Evolutionary conservation across 30 jellyfish, hydroid and myxozoan genomes (phyloP).

Genomic region (Sanderia malayensis): DNA sequence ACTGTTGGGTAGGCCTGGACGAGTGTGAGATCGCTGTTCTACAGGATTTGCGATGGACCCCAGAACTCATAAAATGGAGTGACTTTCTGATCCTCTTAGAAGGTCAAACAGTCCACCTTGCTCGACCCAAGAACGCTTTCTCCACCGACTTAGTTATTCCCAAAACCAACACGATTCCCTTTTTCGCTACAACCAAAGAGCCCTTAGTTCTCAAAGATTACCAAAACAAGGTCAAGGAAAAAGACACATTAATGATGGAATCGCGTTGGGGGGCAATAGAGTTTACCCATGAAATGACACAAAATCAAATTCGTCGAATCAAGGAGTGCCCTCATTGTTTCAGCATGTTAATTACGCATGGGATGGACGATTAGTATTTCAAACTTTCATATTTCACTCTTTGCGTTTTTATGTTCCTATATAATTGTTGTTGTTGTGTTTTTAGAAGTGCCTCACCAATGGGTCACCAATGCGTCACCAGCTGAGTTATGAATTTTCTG

Average conservation of each 20-base stretch:
- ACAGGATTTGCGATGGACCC: conserved; percentile 17
- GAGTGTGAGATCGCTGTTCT: conserved; percentile 22
- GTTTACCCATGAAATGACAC: background rate
- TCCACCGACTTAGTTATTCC: background rate
- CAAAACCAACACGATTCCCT: background rate
- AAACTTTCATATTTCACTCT: background rate
- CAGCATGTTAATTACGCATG: background rate
- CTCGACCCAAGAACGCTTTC: background rate
- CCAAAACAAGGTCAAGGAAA: background rate
- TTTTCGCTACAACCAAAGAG: background rate
- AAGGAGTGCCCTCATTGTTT: conserved; percentile 2
- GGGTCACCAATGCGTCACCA: background rate
- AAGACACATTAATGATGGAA: background rate
- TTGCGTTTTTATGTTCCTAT: too few relatives aligned
- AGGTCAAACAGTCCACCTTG: background rate
- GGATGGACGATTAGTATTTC: background rate
- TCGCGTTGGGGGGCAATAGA: background rate
- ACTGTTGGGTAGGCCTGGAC: conserved; percentile 33
- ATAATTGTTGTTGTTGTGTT: background rate
- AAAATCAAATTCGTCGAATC: too few relatives aligned
- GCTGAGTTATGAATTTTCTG: background rate
- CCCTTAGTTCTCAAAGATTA: background rate
- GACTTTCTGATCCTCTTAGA: conserved; percentile 9
- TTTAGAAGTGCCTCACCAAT: background rate
- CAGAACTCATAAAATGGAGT: conserved; percentile 9